Base-by-base conservation (phyloP, 37 sponge, comb jelly and placozoan species). In the Haliclona indistincta region DNA sequence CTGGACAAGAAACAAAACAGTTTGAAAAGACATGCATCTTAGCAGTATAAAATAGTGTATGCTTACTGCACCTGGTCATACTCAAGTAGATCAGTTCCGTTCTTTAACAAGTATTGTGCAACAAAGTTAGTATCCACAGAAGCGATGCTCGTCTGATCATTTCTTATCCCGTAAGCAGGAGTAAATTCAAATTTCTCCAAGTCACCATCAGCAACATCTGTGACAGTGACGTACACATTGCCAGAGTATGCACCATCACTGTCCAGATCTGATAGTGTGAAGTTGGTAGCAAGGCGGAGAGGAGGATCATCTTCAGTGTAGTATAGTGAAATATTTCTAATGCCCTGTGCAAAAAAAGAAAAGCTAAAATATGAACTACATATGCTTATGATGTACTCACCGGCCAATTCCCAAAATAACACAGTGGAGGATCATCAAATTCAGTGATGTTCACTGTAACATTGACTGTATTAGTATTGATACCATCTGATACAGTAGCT, bases 401-500 rank as follows among this genome's bases (percentile, higher is more conserved):
- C 47, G 54, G 37, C 22, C 26, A 56, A 33, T 38, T 25, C 23
- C 68, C 63, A 54, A 83, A 89, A 75, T 53, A 89, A 37, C 89
- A 89, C 20, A 74, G 15, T 8, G 84, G 84, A 28, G 64, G 56
- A 44, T 88, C 84, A 78, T 88, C 75, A 56, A 76, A 80, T 6
- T 52, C 30, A 40, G 25, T 25, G 32, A 89, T 68, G 37, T 20
- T 8, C 7, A 89, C 43, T 8, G 45, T 63, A 11, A 87, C 38
- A 13, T n/a, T 6, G 8, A 42, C 44, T 35, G 54, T 34, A 1
- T 45, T 32, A 15, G 23, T 43, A 4, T 63, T 52, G 13, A 30
- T 38, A 15, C 84, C 89, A 74, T 89, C 89, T 68, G 63, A 89
- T 29, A 78, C 52, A 13, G 69, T 79, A 49, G 83, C 62, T 0